Evolutionary conservation across 2,113 vertebrate genomes (phyloP), one percentile per base, ranked within the genome.

Genomic region (Epinephelus fuscoguttatus): DNA sequence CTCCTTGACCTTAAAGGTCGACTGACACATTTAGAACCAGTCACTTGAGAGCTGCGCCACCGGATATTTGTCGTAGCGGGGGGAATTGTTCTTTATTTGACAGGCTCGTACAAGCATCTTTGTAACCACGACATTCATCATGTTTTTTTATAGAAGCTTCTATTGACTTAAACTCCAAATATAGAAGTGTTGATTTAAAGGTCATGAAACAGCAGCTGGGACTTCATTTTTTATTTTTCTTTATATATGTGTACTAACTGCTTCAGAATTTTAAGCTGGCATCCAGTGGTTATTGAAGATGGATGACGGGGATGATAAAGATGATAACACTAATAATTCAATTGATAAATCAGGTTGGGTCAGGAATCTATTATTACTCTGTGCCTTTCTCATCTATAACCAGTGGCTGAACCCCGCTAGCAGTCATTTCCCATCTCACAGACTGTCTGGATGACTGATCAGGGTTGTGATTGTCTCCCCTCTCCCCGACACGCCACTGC

Each of bases 361-460:
- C 81, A 73, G 82, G 79, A 93, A 92, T 92, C 92, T 86, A 92
- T 94, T 93, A 94, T 91, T 78, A 92, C 92, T 69, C 84, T 10
- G 72, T 60, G 71, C 78, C 83, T 81, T 84, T 88, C 87, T 89
- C 93, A 93, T 95, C 89, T 92, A 92, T 92, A 93, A 94, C 93
- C 89, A 90, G 85, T 85, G 88, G 89, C 89, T 90, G 83, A 86
- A 84, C 63, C 92, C 91, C 66, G 71, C 91, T 33, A 90, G 90
- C 91, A 90, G 90, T 92, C 89, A 80, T 92, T 93, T 92, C 92
- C 93, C 92, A 92, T 93, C 87, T 89, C 89, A 52, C 69, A 73
- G 85, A 82, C 91, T 93, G 92, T 93, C 90, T 92, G 90, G 91
- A 93, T 93, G 94, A 95, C 90, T 91, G 94, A 94, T 94, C 88